Conservation (phyloP, 1,140 invertebrate genomes). For the Plodia interpunctella region DNA sequence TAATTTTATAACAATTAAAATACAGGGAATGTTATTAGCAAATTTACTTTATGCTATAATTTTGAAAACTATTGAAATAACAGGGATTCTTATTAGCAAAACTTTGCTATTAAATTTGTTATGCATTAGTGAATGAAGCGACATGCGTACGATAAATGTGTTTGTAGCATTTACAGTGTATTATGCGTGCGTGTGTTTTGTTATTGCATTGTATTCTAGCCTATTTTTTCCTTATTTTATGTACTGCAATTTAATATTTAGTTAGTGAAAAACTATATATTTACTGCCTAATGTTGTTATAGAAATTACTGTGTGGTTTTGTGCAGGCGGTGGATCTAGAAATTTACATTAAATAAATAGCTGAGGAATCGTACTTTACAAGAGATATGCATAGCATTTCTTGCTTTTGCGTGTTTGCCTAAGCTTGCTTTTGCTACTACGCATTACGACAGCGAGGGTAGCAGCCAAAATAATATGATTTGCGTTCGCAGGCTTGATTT, state of each 20-base stretch:
- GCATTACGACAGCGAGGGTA: constrained; percentile 32
- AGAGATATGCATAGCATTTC: constrained; percentile 34
- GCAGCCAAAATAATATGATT: constrained; percentile 41
- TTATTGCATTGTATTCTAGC: constrained; percentile 9
- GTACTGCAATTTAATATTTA: neutral
- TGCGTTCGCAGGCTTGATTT: constrained; percentile 45
- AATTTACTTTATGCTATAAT: too few species aligned
- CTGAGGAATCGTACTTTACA: constrained; percentile 15
- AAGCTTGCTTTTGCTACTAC: constrained; percentile 40
- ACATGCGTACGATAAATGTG: constrained; percentile 18
- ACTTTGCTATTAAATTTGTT: constrained; percentile 8
- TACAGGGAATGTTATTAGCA: neutral
- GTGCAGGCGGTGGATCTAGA: constrained; percentile 23
- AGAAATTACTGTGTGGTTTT: constrained; percentile 10
- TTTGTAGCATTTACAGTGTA: constrained; percentile 9
- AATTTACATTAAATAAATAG: constrained; percentile 12
- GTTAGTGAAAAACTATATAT: neutral
- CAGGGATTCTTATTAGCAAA: neutral
- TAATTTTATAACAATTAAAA: neutral
- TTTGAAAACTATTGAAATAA: neutral
- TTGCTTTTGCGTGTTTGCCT: constrained; percentile 38
- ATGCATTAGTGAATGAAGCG: constrained; percentile 24
- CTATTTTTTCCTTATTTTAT: neutral
- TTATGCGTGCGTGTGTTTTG: neutral
- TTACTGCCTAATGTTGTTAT: constrained; percentile 1